Base-by-base conservation (phyloP, 2,888 invertebrate species). In the Drosophila melanosoma region DNA sequence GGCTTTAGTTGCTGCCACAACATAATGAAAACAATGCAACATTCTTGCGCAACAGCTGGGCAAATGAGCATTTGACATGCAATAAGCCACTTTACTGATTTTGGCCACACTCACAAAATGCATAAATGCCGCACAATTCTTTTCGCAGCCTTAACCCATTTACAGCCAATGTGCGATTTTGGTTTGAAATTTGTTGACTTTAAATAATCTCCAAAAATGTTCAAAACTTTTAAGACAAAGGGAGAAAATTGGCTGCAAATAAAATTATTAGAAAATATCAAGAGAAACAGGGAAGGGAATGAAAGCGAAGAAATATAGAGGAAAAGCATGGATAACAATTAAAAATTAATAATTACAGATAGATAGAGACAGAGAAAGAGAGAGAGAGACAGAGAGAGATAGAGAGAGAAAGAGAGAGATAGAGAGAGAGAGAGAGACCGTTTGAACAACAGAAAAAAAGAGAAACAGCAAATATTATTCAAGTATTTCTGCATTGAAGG, bases 31-130 rank as follows among this genome's bases (percentile, higher is more conserved):
- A 68, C 67, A 58, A 72, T 42, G 52, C 75, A 67, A 68, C 66
- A 54, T 45, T 23, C 66, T 64, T 74, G 78, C 52, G 63, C 59
- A 56, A 60, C 66, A 40, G 77, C 48, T 59, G 58, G 49, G 74
- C 66, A 77, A 80, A 84, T 82, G 84, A 69, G 71, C 69, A 61
- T 53, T 74, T 80, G 82, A 82, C 83, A 87, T 84, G 83, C 87
- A 65, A 84, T 69, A 42, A 64, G 67, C 66, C 80, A 74, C 72
- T 83, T 86, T 81, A 57, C 64, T 53, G 35, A 32, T 51, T 29
- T 56, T 35, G 23, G 60, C 40, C 35, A 68, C 38, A 60, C 59
- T 52, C 53, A 36, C 49, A 35, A 56, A 53, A 63, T 35, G 45
- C 62, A 56, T 32, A 56, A 62, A 51, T 49, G 42, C 26, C n/a